Evolutionary conservation across 2,888 invertebrate species (phyloP), one percentile per base, ranked within the genome.

Genomic region (Cosmia trapezina): DNA sequence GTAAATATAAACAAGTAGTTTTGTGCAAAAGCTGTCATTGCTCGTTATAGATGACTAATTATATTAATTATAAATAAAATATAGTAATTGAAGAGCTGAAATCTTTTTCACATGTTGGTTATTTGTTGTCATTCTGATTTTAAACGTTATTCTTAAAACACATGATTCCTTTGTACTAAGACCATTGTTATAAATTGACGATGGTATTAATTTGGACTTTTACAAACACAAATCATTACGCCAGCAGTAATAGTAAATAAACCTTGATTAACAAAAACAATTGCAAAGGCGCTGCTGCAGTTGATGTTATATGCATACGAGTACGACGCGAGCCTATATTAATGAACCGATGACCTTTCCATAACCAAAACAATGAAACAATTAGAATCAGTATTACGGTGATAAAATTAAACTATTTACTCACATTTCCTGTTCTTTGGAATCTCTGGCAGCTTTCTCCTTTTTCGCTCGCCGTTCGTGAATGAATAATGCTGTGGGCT

Each of bases 351-450:
- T 56, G 61, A 76, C 45, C 43, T 74, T 70, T 69, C 11, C 22
- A 19, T 56, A 49, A 54, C 28, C 19, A 53, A n/a, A 47, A 56
- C 33, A 43, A 49, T 65, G 43, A 53, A 54, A 65, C 51, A 12
- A 62, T 53, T 2, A 28, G 1, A 68, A 51, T 43, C 41, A 28
- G 17, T 49, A 9, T 14, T 19, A 57, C 1, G 11, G 8, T 57
- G 41, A 17, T 56, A 14, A 11, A 56, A 64, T 3, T 4, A 43
- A 69, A 54, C 8, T 28, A 64, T 75, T 9, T 80, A 93, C 97
- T 97, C 93, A 98, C 98, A 97, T 97, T 98, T 98, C 93, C 98
- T 98, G 89, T 98, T 98, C 93, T 98, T 98, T 8, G 98, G 98
- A 87, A 98, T 98, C 95, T 98, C 98, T 51, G 98, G 98, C 43